Conservation (phyloP, 2,888 invertebrate species). For the Adineta ricciae region DNA sequence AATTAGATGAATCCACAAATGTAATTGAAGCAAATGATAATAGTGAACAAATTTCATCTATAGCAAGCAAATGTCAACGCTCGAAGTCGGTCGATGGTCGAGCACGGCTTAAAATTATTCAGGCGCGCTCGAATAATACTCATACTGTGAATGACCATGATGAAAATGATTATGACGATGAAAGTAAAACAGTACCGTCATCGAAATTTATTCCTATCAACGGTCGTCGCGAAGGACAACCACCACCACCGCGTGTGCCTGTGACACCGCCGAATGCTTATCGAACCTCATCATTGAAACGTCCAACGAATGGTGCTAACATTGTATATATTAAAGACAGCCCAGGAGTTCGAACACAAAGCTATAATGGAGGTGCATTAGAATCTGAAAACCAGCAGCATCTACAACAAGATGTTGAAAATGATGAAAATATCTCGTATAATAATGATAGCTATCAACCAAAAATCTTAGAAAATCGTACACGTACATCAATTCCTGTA, state of each 20-base stretch:
- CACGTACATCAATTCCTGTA: not conserved
- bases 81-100: slow-evolving; percentile 8
- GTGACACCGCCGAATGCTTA: not conserved
- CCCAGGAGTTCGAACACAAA: not conserved
- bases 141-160: not conserved
- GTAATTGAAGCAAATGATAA: not conserved
- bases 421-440: not conserved
- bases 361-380: not conserved
- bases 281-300: not conserved
- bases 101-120: not conserved
- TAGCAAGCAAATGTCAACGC: not conserved
- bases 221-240: not conserved
- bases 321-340: not conserved
- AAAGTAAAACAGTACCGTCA: not conserved
- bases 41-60: not conserved
- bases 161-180: not conserved
- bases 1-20: not conserved
- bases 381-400: not conserved
- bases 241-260: not conserved
- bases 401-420: not conserved
- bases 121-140: not conserved
- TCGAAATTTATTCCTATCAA: not conserved
- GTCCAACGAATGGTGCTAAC: not conserved
- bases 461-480: not conserved
- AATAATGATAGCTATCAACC: not conserved